Conservation (phyloP, 2,888 invertebrate genomes). For the Helobdella robusta region DNA sequence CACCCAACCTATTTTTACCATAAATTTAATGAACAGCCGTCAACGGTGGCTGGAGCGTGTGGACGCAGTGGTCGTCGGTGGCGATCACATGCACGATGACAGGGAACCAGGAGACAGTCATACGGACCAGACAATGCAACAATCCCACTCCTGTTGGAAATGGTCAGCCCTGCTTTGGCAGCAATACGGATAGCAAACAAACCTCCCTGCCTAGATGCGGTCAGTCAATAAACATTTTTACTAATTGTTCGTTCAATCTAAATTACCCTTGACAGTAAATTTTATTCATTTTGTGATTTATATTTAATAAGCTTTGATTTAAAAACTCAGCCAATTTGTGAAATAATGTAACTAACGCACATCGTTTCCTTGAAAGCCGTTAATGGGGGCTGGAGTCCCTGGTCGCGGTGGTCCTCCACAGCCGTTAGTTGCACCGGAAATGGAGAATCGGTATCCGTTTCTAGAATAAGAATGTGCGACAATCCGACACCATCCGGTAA, state of each 20-base stretch:
- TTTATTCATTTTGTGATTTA: too few relatives aligned
- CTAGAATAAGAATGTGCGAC: slow-evolving; percentile 30
- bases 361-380: slow-evolving; percentile 25
- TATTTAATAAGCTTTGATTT: too few relatives aligned
- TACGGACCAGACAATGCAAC: slow-evolving; percentile 17
- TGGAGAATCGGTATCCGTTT: slow-evolving; percentile 8
- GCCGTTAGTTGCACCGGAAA: slow-evolving; percentile 29
- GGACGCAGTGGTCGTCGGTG: slow-evolving; percentile 27
- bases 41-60: slow-evolving; percentile 30
- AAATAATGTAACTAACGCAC: not conserved
- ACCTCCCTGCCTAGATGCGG: slow-evolving; percentile 15
- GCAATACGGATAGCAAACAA: slow-evolving; percentile 10
- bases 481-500: slow-evolving; percentile 35
- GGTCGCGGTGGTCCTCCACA: slow-evolving; percentile 32
- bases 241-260: too few relatives aligned
- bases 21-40: too few relatives aligned
- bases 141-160: slow-evolving; percentile 27
- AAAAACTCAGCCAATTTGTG: too few relatives aligned
- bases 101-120: slow-evolving; percentile 19
- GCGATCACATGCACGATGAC: slow-evolving; percentile 31
- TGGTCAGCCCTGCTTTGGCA: slow-evolving; percentile 26
- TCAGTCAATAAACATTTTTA: too few relatives aligned
- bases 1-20: too few relatives aligned
- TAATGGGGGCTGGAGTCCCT: slow-evolving; percentile 33
- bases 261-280: too few relatives aligned